phyloP scores from a whole-genome alignment of 2,113 vertebrate genomes.

The Athene noctua region DNA sequence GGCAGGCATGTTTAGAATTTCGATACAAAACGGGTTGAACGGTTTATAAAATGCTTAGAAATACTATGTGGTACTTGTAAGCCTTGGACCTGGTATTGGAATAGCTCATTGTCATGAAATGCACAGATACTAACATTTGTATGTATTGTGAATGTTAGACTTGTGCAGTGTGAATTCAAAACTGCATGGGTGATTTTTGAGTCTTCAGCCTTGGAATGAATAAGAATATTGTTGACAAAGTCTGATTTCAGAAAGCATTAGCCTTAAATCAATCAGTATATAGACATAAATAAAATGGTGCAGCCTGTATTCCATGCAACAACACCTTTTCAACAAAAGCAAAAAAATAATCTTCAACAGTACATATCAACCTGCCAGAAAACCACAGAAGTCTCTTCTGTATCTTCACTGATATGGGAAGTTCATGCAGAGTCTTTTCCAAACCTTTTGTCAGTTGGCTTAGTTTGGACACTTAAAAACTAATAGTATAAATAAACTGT shows the following conservation, averaged over 20 bases:
- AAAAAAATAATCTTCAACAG: background rate
- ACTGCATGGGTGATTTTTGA: background rate
- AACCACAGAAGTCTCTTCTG: background rate
- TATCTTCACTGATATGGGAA: background rate
- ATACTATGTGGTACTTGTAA: background rate
- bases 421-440: background rate
- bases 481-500: background rate
- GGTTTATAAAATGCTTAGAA: background rate
- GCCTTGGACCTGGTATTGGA: background rate
- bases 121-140: fast-evolving
- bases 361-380: background rate
- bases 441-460: background rate
- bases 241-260: background rate
- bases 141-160: background rate
- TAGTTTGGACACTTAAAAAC: background rate
- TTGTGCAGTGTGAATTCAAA: background rate
- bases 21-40: background rate
- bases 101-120: background rate
- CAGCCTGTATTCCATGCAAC: background rate
- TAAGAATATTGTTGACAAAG: background rate
- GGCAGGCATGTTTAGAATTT: background rate
- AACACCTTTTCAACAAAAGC: background rate
- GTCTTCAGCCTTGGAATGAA: background rate
- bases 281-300: background rate
- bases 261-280: background rate